Conservation (phyloP, 2,888 invertebrate genomes). For the Pristionchus mayeri region DNA sequence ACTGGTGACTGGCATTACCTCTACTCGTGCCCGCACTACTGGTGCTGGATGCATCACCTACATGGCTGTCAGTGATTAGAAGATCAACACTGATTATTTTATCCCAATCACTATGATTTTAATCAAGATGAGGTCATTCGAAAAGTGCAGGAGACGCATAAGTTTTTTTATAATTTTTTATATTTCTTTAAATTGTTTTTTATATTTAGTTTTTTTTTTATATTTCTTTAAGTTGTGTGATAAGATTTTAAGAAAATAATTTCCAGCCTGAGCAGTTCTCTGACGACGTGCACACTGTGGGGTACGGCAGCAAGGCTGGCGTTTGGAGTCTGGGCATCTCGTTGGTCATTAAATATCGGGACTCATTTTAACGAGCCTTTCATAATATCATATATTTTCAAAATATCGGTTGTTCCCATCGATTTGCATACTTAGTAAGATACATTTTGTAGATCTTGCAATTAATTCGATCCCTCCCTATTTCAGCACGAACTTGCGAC, state of each 20-base stretch:
- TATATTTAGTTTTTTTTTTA: too few species aligned
- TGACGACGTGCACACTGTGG: background rate
- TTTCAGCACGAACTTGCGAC: background rate
- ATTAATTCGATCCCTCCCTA: too few species aligned
- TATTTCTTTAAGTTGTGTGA: too few species aligned
- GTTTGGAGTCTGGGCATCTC: conserved; percentile 13
- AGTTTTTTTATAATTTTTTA: too few species aligned
- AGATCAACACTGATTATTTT: background rate
- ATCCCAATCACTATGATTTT: background rate
- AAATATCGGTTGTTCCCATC: too few species aligned
- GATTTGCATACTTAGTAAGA: too few species aligned
- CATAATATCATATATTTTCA: background rate
- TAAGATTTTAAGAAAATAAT: background rate
- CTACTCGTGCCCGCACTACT: conserved; percentile 94
- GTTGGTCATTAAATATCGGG: background rate
- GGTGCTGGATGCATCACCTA: conserved; percentile 84
- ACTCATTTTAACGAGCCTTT: background rate
- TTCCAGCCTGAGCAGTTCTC: conserved; percentile 4
- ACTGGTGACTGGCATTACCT: conserved; percentile 97
- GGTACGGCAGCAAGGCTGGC: conserved; percentile 9
- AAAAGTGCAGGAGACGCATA: too few species aligned
- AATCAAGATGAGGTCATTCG: background rate
- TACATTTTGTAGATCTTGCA: too few species aligned
- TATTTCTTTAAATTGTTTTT: too few species aligned
- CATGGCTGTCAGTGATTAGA: conserved; percentile 85